phyloP scores from a whole-genome alignment of 35 echinoderm and acorn worm species.

The Lytechinus variegatus region DNA sequence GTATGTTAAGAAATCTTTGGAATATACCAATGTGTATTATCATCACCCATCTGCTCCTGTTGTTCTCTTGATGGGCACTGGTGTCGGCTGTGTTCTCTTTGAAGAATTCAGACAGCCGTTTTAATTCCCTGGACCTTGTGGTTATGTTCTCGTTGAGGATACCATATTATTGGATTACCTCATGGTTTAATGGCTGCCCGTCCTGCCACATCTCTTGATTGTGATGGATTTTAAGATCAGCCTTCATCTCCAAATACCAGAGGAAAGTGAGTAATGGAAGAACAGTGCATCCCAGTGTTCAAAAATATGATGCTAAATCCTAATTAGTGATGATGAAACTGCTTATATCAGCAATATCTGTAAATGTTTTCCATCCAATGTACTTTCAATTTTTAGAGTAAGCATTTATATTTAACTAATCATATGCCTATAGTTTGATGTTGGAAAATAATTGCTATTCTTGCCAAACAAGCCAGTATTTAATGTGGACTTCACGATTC shows the following conservation, averaged over 20 bases:
- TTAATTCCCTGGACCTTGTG: background rate
- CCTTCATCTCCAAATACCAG: conserved; percentile 29
- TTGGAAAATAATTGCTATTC: background rate
- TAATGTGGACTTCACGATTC: background rate
- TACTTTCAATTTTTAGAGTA: background rate
- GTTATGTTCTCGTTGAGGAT: background rate
- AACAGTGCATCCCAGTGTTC: background rate
- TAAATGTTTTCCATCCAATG: background rate
- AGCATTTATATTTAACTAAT: background rate
- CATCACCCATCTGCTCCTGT: background rate
- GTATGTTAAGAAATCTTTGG: background rate
- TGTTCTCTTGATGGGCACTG: background rate
- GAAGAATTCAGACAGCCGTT: background rate
- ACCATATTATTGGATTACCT: conserved; percentile 24
- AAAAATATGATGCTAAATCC: background rate
- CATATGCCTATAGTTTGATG: background rate
- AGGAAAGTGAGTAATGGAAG: conserved; percentile 35
- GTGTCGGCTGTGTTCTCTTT: background rate
- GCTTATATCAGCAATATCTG: background rate
- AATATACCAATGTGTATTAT: background rate
- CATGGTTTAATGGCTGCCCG: conserved; percentile 4
- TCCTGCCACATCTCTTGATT: background rate
- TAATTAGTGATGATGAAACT: background rate
- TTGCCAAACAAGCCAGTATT: background rate
- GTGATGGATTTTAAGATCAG: conserved; percentile 43